Evolutionary conservation across 2,113 vertebrate species (phyloP), one percentile per base, ranked within the genome.

Genomic region (Macquaria ambigua): DNA sequence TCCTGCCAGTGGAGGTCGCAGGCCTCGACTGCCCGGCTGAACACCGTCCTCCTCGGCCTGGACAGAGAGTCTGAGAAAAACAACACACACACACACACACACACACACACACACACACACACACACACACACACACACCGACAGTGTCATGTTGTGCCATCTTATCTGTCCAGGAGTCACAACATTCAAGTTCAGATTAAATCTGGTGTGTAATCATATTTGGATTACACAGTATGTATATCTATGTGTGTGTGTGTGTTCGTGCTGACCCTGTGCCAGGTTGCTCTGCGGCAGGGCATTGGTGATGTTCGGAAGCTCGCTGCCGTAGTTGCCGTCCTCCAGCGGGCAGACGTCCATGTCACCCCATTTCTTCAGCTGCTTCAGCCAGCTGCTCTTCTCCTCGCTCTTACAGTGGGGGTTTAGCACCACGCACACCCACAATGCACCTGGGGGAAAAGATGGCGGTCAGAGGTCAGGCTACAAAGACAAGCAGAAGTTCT

Each of bases 1-100:
- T 99, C 98, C 95, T 99, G 98, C 98, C 98, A 99, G 94, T 99
- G 98, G 34, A 99, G 96, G 91, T 99, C 98, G 72, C 98, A 98
- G 25, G 98, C 98, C 92, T 99, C 98, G 0, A 99, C 96, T 0
- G 98, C 98, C 34, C 98, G 96, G 4, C 96, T 98, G 95, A 99
- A 99, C 78, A 99, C 98, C 0, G 98, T 99, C 91, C 98, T 93
- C 90, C 98, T 95, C 23, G 98, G 97, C 92, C 98, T 94, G 79
- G 97, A 96, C 95, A 98, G 93, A 0, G 98, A 97, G 90, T 98
- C 98, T 99, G 92, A 67, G 28, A 53, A 31, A 48, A 20, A 63
- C 16, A 25, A 53, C n/a, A 50, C 70, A 48, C 25, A 41, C 68
- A 31, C 28, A 31, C 28, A 31, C 28, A 31, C 28, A 31, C 28